phyloP scores from a whole-genome alignment of 2,888 invertebrate species.

The Dione vanillae region DNA sequence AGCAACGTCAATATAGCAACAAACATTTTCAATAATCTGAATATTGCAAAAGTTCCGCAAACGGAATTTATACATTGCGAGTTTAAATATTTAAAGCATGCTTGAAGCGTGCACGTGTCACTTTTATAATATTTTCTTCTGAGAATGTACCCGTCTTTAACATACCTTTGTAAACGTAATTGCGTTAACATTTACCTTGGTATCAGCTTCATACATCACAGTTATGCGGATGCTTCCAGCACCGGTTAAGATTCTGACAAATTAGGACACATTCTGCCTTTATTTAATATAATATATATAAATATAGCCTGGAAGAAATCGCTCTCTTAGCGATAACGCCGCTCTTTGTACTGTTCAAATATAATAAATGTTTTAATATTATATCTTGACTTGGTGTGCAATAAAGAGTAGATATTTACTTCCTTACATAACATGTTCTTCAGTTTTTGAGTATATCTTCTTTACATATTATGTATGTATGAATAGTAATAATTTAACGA shows the following conservation, averaged over 20 bases:
- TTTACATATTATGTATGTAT: no score
- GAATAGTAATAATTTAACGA: no score
- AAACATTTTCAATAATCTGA: constrained; percentile 7
- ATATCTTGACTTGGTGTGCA: no score
- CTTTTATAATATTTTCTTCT: constrained; percentile 14
- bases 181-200: constrained; percentile 38
- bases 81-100: constrained; percentile 12
- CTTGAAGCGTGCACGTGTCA: constrained; percentile 3
- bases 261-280: constrained; percentile 26
- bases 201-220: constrained; percentile 31
- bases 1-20: constrained; percentile 3
- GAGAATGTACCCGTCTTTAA: constrained; percentile 29
- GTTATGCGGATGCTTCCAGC: constrained; percentile 20
- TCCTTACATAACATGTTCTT: no score
- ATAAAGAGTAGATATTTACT: no score
- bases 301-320: no score
- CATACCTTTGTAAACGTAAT: constrained; percentile 41
- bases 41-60: background rate
- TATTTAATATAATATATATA: background rate
- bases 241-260: constrained; percentile 28
- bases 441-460: no score
- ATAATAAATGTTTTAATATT: no score
- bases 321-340: no score
- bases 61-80: constrained; percentile 7
- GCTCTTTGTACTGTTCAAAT: no score